Conservation (phyloP, 2,888 invertebrate genomes). For the Polylopha cassiicola region DNA sequence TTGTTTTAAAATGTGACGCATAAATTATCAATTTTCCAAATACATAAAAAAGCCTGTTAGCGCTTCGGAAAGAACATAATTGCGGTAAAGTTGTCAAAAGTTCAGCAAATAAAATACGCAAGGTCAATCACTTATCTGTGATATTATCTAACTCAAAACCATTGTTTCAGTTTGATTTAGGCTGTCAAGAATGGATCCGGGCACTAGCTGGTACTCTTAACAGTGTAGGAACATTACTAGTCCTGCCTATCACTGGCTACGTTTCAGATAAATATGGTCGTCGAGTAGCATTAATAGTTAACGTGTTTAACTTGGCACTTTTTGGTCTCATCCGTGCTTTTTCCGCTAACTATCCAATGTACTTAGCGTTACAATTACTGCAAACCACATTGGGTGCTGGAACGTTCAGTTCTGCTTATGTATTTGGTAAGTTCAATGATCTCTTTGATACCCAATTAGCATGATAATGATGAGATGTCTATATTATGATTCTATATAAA, state of each 20-base stretch:
- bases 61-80: too few species aligned
- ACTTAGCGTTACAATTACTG: slow-evolving; percentile 69
- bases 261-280: slow-evolving; percentile 81
- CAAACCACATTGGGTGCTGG: slow-evolving; percentile 74
- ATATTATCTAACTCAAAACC: neutral
- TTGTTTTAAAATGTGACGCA: too few species aligned
- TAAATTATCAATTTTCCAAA: too few species aligned
- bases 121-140: too few species aligned
- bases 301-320: slow-evolving; percentile 54
- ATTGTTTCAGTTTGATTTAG: slow-evolving; percentile 76
- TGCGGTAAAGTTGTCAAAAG: too few species aligned
- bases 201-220: slow-evolving; percentile 83
- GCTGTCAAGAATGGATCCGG: slow-evolving; percentile 83
- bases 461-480: neutral
- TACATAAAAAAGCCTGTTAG: too few species aligned
- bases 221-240: slow-evolving; percentile 82
- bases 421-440: slow-evolving; percentile 43
- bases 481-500: neutral
- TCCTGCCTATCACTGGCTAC: slow-evolving; percentile 81
- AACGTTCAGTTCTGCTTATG: slow-evolving; percentile 70
- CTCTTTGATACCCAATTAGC: neutral
- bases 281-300: slow-evolving; percentile 64
- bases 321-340: slow-evolving; percentile 75
- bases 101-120: too few species aligned
- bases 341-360: slow-evolving; percentile 75